Evolutionary conservation across 2,113 vertebrate species (phyloP), one percentile per base, ranked within the genome.

Genomic region (Loxodonta africana): DNA sequence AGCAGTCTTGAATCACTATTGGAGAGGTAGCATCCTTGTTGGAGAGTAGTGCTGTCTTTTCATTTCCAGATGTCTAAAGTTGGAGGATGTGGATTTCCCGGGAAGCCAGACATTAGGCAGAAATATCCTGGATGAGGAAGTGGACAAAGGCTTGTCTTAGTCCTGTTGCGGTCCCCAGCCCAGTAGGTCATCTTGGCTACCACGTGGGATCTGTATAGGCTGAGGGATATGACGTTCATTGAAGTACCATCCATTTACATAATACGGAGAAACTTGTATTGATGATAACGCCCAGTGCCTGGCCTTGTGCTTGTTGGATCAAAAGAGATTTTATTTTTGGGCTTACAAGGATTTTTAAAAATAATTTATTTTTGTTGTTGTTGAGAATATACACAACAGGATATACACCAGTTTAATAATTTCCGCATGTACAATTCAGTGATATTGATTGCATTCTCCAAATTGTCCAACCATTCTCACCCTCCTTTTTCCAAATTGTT

Each of bases 21-120:
- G 88, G 69, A 97, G 95, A 96, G 96, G 95, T 84, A 91, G 21
- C 63, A 51, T 77, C 69, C 57, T 88, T 94, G 95, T 93, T 1
- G 0, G 89, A 78, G 93, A 83, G 74, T 25, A 83, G 74, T 18
- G 11, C 74, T 93, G 65, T 63, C 69, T 95, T 96, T 91, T 96
- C 91, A 91, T 95, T 97, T 90, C 57, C 84, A 92, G 51, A 62
- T 71, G 73, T 78, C 81, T 90, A 5, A 67, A 48, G 65, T 30
- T 92, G 92, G 92, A 91, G 67, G 77, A 95, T 88, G 78, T 1
- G 14, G 82, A 81, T 96, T 97, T 95, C 90, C 93, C 0, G 8
- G 73, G 81, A 95, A 95, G 60, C 37, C 41, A 21, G 37, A 7
- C 6, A 30, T 46, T 81, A 65, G 65, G 30, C 25, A 71, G 80